Evolutionary conservation across 2,797 vertebrate species (phyloP), one percentile per base, ranked within the genome.

Genomic region (Sebastiscus tertius): DNA sequence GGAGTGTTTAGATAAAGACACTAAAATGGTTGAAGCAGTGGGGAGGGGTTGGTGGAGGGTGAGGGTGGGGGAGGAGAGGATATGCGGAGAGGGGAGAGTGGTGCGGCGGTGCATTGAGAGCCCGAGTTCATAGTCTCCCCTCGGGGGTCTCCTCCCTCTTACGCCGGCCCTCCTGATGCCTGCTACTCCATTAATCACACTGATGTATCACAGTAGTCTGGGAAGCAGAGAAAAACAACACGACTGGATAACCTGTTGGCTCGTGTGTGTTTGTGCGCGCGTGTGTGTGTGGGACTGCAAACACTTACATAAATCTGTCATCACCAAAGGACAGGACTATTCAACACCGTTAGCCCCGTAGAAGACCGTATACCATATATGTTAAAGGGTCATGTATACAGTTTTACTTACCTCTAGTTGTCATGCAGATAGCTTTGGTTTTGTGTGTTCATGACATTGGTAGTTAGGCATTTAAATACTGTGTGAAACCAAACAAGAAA

Each of bases 161-260:
- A 72, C 64, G 14, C 78, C 13, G n/a, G 84, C 68, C 89, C 91
- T 82, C 89, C 83, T 86, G 81, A 85, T 75, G 76, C 82, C 87
- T 52, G 84, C 81, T 68, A 75, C 88, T 88, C 91, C 93, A 95
- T 95, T 94, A 94, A 94, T 94, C 93, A 94, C 85, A 69, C 89
- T 91, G 92, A 94, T 93, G 88, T 81, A 93, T 89, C 81, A 52
- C 88, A 55, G 83, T 49, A 66, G 82, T 88, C 87, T 60, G 66
- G 82, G 77, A 85, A 73, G 88, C 82, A 77, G 84, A 85, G 88
- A 73, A 88, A 90, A 90, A 93, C 90, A 92, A 89, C 87, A 88
- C 34, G 6, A 76, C 83, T 83, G 83, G 83, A 82, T 88, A 88
- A 90, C 88, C 87, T 92, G 92, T 89, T 86, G 88, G 70, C 75